phyloP scores from a whole-genome alignment of 2,113 vertebrate species.

The Columbina picui region DNA sequence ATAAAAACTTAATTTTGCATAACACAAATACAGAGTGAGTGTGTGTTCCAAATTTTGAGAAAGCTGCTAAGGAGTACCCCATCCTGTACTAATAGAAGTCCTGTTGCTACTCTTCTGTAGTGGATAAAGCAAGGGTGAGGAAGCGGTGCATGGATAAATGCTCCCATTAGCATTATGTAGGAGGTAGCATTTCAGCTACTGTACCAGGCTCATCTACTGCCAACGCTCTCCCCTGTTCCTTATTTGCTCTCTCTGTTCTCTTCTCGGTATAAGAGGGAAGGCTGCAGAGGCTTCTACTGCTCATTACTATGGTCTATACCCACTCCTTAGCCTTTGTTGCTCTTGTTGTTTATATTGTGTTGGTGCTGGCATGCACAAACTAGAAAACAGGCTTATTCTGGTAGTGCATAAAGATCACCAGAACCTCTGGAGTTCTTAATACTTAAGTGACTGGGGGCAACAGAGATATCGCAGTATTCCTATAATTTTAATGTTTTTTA shows the following conservation, averaged over 20 bases:
- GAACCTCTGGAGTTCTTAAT: not conserved
- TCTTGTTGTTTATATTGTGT: not conserved
- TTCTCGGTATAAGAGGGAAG: not conserved
- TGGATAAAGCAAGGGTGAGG: not conserved
- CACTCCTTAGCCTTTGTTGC: not conserved
- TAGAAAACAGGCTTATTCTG: not conserved
- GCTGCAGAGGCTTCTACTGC: not conserved
- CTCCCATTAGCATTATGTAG: not conserved
- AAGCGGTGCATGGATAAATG: not conserved
- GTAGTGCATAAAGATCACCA: not conserved
- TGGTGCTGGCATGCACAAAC: not conserved
- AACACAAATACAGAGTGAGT: not conserved
- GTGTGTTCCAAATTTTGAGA: not conserved
- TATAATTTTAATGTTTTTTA: not conserved
- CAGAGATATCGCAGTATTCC: fast-evolving
- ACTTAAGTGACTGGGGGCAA: not conserved
- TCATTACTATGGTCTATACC: not conserved
- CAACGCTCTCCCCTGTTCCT: not conserved
- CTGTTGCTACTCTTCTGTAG: not conserved
- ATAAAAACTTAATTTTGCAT: conserved; percentile 23
- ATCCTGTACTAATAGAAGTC: conserved; percentile 39
- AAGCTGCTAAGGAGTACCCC: not conserved
- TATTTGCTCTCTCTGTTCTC: not conserved
- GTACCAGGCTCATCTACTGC: not conserved
- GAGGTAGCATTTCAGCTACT: not conserved